Conservation (phyloP, 2,888 invertebrate species). For the Stenodema calcarata region DNA sequence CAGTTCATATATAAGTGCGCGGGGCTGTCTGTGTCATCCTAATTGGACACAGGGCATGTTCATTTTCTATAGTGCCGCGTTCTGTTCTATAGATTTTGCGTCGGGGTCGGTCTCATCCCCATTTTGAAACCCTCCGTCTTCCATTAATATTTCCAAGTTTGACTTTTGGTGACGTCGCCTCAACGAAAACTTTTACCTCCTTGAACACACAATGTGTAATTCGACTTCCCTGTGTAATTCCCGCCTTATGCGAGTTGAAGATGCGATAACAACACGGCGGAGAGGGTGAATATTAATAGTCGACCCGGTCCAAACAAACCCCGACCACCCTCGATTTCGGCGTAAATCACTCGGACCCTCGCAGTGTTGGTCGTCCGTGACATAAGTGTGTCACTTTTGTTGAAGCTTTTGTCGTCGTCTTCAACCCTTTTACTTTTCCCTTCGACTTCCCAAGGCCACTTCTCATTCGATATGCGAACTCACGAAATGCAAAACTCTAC, state of each 20-base stretch:
- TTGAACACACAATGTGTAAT: background rate
- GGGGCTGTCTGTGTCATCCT: too few relatives aligned
- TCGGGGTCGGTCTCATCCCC: too few relatives aligned
- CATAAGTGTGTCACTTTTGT: background rate
- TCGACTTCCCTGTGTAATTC: background rate
- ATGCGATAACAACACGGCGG: conserved; percentile 1
- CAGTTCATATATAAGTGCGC: too few relatives aligned
- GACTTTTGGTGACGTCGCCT: background rate
- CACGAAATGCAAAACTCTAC: background rate
- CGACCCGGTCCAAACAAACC: background rate
- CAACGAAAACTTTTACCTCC: background rate
- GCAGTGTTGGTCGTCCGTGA: background rate
- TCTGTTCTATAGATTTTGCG: too few relatives aligned
- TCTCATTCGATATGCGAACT: conserved; percentile 6
- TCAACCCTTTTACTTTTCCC: conserved; percentile 1
- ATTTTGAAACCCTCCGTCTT: too few relatives aligned
- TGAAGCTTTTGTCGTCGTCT: background rate
- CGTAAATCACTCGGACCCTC: conserved; percentile 12
- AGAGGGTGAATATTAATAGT: conserved; percentile 43
- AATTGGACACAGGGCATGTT: too few relatives aligned
- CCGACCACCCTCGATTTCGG: conserved; percentile 34
- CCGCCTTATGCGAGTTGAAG: background rate
- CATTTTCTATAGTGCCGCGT: too few relatives aligned
- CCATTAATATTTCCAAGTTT: background rate
- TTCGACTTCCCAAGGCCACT: conserved; percentile 11